phyloP scores from a whole-genome alignment of 2,888 invertebrate species.

The Neoascia interrupta region DNA sequence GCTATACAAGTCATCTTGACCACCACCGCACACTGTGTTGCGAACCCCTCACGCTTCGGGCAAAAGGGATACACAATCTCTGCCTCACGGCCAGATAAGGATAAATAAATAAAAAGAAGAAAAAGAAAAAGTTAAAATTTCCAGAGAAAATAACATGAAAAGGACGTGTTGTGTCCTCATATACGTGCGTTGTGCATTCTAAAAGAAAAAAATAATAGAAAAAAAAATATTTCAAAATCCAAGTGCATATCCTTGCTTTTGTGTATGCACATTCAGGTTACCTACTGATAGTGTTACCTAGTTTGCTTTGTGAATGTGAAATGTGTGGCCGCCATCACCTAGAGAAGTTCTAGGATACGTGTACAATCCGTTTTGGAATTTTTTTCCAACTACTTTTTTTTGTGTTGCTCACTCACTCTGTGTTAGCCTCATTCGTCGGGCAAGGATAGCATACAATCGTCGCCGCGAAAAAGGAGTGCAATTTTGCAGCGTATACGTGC shows the following conservation, averaged over 20 bases:
- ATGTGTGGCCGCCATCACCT: slow-evolving; percentile 48
- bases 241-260: slow-evolving; percentile 43
- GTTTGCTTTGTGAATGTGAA: slow-evolving; percentile 62
- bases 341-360: slow-evolving; percentile 67
- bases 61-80: slow-evolving; percentile 62
- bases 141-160: slow-evolving; percentile 10
- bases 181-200: slow-evolving; percentile 51
- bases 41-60: slow-evolving; percentile 23
- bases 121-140: slow-evolving; percentile 15
- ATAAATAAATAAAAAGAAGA: slow-evolving; percentile 48
- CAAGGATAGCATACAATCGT: slow-evolving; percentile 27
- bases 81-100: slow-evolving; percentile 60
- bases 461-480: background rate
- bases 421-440: slow-evolving; percentile 28
- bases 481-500: slow-evolving; percentile 7
- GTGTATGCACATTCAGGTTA: slow-evolving; percentile 34
- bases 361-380: slow-evolving; percentile 33
- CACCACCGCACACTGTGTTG: no score
- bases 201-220: slow-evolving; percentile 1
- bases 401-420: background rate
- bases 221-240: slow-evolving; percentile 20
- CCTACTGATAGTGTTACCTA: slow-evolving; percentile 37
- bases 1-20: no score
- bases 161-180: slow-evolving; percentile 50
- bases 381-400: slow-evolving; percentile 5